Conservation (phyloP, 2,888 invertebrate species). For the Scrobipalpa atriplicella region DNA sequence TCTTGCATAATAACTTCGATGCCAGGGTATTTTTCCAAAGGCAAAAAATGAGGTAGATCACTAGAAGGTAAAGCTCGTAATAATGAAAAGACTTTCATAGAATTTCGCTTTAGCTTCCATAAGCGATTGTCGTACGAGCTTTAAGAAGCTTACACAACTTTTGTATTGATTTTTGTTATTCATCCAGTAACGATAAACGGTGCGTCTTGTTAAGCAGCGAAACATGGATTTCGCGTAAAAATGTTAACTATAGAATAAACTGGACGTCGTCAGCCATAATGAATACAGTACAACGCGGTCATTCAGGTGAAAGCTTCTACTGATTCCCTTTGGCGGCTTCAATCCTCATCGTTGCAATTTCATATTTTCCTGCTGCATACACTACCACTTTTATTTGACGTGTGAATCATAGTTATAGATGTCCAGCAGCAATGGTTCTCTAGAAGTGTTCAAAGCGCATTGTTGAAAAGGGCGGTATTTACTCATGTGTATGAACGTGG, state of each 20-base stretch:
- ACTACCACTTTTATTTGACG: background rate
- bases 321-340: conserved; percentile 37
- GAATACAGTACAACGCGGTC: conserved; percentile 48
- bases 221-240: conserved; percentile 54
- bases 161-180: conserved; percentile 65
- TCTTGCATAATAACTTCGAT: background rate
- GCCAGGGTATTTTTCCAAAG: background rate
- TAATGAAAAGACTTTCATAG: no score
- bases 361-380: background rate
- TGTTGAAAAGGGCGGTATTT: conserved; percentile 54
- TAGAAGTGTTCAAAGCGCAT: background rate
- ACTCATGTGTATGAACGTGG: conserved; percentile 42
- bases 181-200: conserved; percentile 55
- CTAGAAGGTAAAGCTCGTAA: no score
- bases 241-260: conserved; percentile 62
- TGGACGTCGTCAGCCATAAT: conserved; percentile 51
- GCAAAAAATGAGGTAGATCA: no score
- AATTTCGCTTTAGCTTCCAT: no score
- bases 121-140: no score
- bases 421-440: background rate
- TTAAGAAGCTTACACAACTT: background rate
- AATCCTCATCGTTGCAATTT: background rate
- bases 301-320: conserved; percentile 45
- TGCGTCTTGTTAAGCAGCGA: conserved; percentile 43
- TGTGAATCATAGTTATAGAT: background rate